These are phyloP conservation scores for Epizoanthus rinbou DNA, from an alignment of 92 coral and sea anemone genomes.

Conservation along the genomic window DNA sequence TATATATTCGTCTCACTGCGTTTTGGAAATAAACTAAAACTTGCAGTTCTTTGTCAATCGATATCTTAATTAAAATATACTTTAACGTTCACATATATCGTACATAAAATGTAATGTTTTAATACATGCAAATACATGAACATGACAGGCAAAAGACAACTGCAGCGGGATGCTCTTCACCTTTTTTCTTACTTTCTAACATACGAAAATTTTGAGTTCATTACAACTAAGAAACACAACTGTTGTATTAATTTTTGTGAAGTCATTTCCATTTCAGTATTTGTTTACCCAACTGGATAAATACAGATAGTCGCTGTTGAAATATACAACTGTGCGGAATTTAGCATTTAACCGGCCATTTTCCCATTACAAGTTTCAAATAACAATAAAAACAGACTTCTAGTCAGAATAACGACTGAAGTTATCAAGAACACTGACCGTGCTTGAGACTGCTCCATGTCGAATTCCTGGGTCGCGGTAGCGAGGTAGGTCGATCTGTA, in stretches of 20 bases:
- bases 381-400: neutral
- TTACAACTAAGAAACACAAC: neutral
- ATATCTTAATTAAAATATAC: neutral
- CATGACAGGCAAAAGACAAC: neutral
- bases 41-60: constrained; percentile 12
- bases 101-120: neutral
- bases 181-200: no score
- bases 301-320: neutral
- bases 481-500: neutral
- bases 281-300: constrained; percentile 4
- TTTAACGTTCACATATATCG: neutral
- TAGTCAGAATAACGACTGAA: neutral
- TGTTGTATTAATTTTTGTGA: neutral
- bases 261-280: neutral
- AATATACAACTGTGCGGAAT: neutral
- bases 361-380: neutral
- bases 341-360: neutral
- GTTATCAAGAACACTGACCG: neutral
- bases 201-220: neutral
- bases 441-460: neutral
- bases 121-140: neutral
- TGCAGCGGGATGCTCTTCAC: no score
- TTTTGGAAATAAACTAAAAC: neutral
- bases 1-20: neutral
- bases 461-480: neutral